A percentile compares a stretch with the other conserved stretches of the same genome.
Conservation (phyloP, 2,888 invertebrate genomes). For the Meta bourneti region DNA sequence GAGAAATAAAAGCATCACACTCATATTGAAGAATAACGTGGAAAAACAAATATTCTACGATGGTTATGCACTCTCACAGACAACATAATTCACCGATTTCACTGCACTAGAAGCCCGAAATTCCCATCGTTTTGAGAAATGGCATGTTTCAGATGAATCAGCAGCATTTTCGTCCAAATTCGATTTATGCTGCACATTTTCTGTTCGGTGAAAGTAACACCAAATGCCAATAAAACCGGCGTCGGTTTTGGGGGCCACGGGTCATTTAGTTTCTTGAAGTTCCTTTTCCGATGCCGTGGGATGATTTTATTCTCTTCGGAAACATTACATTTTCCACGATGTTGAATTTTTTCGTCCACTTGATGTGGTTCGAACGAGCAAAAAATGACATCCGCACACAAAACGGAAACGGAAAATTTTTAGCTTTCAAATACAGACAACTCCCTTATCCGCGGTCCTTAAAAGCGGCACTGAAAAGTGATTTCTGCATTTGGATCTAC, state of each 20-base stretch:
- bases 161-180: neutral
- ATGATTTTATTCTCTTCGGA: conserved; percentile 26
- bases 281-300: conserved; percentile 8
- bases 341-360: neutral
- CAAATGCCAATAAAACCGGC: neutral
- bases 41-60: no score
- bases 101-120: no score
- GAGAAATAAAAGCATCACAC: no score
- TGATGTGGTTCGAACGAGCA: neutral
- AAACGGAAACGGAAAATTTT: neutral
- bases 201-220: neutral
- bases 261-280: conserved; percentile 28
- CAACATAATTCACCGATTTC: no score
- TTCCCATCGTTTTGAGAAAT: no score
- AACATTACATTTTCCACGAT: neutral
- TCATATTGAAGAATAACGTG: no score
- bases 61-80: no score
- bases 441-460: neutral
- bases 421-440: neutral
- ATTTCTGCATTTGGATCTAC: no score
- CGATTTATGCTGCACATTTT: neutral
- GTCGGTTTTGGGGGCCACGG: conserved; percentile 18
- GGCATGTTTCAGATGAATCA: neutral
- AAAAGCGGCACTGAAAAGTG: no score
- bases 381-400: neutral